These are phyloP conservation scores for Calameuta pallipes DNA, from an alignment of 2,888 invertebrate genomes.

Conservation along the genomic window DNA sequence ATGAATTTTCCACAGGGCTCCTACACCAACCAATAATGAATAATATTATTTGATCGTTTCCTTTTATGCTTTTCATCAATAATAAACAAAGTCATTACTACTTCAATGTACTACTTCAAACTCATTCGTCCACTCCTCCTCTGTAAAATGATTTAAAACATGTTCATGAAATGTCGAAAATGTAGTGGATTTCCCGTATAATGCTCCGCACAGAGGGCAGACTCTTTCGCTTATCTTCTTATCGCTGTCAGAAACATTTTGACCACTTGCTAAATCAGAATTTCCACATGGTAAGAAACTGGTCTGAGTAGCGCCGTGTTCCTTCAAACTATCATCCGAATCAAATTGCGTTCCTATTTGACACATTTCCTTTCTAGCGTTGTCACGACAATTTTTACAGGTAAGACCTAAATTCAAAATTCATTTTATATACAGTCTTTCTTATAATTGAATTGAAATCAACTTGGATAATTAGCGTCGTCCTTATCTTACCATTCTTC, in stretches of 20 bases:
- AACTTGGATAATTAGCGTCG: background rate
- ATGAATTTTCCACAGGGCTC: too few relatives aligned
- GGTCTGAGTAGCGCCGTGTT: conserved; percentile 55
- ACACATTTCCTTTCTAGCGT: conserved; percentile 51
- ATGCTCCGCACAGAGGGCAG: conserved; percentile 81
- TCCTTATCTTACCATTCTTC: conserved; percentile 52
- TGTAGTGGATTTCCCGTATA: conserved; percentile 70
- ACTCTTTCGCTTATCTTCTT: conserved; percentile 69
- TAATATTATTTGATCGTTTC: too few relatives aligned
- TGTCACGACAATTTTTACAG: conserved; percentile 50
- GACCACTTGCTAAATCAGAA: conserved; percentile 51
- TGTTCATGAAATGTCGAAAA: conserved; percentile 79
- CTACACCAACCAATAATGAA: too few relatives aligned
- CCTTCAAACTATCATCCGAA: conserved; percentile 49
- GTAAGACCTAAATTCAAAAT: conserved; percentile 35
- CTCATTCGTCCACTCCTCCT: conserved; percentile 63
- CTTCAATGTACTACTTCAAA: conserved; percentile 33
- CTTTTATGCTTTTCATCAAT: background rate
- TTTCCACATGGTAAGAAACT: conserved; percentile 41
- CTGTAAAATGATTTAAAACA: conserved; percentile 81
- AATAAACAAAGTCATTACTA: background rate
- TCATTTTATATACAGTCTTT: background rate
- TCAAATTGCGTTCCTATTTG: conserved; percentile 57
- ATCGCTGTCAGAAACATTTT: conserved; percentile 57
- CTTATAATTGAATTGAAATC: background rate